These are phyloP conservation scores for Thecocarcelia acutangulata DNA, from an alignment of 2,888 invertebrate species.

Conservation along the genomic window DNA sequence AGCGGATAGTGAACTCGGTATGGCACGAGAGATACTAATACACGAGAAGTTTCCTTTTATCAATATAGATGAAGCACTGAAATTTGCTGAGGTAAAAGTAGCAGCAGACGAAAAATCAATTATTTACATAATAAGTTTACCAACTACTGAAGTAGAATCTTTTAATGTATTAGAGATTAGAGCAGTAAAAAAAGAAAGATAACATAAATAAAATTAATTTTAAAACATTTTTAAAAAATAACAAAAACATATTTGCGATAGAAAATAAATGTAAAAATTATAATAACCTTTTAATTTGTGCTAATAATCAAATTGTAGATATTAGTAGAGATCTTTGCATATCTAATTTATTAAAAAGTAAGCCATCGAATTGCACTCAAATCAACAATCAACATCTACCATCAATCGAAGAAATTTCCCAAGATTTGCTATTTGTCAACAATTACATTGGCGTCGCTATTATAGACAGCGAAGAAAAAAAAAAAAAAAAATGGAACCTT, in stretches of 20 bases:
- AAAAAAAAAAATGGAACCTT: conserved; percentile 2
- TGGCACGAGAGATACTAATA: not conserved
- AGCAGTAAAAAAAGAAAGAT: conserved; percentile 48
- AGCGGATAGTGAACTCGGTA: not conserved
- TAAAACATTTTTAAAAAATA: not conserved
- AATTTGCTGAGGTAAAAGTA: conserved; percentile 10
- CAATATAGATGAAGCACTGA: conserved; percentile 1
- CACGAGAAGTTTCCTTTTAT: not conserved
- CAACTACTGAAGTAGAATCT: conserved; percentile 37
- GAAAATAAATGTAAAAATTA: not conserved
- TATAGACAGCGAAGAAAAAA: conserved; percentile 8
- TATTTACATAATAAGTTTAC: not conserved
- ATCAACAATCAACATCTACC: conserved; percentile 4
- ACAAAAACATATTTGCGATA: not conserved
- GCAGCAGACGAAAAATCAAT: not conserved
- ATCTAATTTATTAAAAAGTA: not conserved
- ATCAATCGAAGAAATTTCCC: conserved; percentile 8
- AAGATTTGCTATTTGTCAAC: conserved; percentile 11
- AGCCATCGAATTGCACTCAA: not conserved
- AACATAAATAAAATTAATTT: conserved; percentile 48
- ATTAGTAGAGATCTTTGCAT: not conserved
- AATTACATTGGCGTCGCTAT: conserved; percentile 9
- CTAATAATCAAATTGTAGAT: conserved; percentile 3
- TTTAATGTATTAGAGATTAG: conserved; percentile 25
- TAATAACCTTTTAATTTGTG: not conserved